Percentiles rank a stretch among this genome's conserved stretches.
Evolutionary conservation across 2,888 invertebrate genomes (phyloP).

Genomic region (Macaria liturata): DNA sequence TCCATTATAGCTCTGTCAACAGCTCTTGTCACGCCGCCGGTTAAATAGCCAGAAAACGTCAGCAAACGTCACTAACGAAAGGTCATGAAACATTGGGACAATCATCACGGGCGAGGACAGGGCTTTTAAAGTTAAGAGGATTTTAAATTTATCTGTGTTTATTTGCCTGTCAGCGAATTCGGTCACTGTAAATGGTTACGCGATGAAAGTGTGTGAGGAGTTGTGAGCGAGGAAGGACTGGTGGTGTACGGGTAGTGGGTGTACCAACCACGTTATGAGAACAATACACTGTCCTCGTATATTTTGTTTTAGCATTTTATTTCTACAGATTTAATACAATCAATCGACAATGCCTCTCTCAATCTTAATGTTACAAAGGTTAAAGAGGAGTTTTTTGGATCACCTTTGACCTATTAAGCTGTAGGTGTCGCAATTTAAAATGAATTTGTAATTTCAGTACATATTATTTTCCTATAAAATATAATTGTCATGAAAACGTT

Average conservation of each 20-base stretch:
- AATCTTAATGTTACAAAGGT: no score
- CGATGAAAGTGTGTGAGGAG: not conserved
- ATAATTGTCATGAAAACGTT: not conserved
- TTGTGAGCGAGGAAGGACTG: not conserved
- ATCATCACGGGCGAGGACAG: not conserved
- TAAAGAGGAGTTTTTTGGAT: no score
- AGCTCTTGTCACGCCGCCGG: conserved; percentile 11
- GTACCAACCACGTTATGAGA: no score
- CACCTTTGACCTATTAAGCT: no score
- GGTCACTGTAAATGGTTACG: not conserved
- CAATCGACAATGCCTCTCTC: no score
- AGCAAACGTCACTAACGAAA: not conserved
- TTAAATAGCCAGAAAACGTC: not conserved
- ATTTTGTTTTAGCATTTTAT: no score
- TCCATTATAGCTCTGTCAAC: conserved; percentile 11
- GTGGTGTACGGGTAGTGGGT: not conserved
- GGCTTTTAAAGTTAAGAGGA: not conserved
- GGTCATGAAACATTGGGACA: not conserved
- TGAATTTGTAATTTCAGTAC: no score
- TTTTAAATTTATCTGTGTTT: not conserved
- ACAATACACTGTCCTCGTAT: no score
- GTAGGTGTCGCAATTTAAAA: no score
- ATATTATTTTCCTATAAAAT: no score
- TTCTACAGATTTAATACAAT: no score
- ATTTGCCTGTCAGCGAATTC: not conserved